Percentiles rank a stretch among this genome's conserved stretches.
phyloP scores from a whole-genome alignment of 2,888 invertebrate genomes.

The Eupelmus urozonus region DNA sequence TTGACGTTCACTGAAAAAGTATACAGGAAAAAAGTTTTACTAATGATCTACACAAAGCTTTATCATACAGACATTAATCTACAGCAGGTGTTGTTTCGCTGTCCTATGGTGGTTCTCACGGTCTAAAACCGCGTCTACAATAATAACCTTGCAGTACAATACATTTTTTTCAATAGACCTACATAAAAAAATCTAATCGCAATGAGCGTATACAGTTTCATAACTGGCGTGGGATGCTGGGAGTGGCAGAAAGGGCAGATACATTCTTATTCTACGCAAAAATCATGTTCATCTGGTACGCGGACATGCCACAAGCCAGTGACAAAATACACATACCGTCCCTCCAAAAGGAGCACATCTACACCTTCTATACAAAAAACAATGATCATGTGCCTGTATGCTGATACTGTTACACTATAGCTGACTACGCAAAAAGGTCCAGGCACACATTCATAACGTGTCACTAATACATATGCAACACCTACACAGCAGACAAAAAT shows the following conservation, averaged over 20 bases:
- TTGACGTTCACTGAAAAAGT: constrained; percentile 91
- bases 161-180: constrained; percentile 26
- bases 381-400: constrained; percentile 40
- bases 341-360: constrained; percentile 29
- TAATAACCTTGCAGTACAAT: constrained; percentile 21
- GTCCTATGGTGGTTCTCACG: constrained; percentile 41
- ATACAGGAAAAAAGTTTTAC: too few relatives aligned
- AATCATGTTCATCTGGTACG: background rate
- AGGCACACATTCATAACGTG: constrained; percentile 3
- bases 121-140: constrained; percentile 38
- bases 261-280: background rate
- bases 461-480: background rate
- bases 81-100: constrained; percentile 10
- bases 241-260: background rate
- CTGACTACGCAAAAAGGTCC: constrained; percentile 39
- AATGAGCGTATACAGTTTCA: background rate
- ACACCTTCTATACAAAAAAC: constrained; percentile 35
- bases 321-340: too few relatives aligned
- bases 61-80: background rate
- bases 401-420: constrained; percentile 17
- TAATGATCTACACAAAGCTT: constrained; percentile 26
- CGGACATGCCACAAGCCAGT: background rate
- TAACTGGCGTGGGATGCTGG: background rate
- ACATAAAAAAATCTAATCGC: constrained; percentile 25
- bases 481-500: constrained; percentile 7